Evolutionary conservation across 92 coral and sea anemone species (phyloP).

Genomic region (Scolanthus callimorphus): DNA sequence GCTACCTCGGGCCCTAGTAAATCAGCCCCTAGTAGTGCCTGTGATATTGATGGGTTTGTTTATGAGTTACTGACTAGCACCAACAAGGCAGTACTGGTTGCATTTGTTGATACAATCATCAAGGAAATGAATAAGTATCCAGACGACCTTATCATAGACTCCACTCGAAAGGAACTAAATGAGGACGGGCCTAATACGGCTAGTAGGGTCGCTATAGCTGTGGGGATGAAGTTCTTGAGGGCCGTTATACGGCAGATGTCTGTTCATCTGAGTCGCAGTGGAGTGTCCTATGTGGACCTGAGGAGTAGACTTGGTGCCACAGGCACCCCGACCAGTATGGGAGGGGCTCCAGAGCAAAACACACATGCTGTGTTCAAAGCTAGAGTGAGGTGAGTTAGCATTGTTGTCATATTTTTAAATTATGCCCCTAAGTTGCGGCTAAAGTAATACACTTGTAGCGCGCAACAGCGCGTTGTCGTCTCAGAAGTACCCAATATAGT

Average conservation of each 20-base stretch:
- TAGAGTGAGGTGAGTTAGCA: conserved; percentile 79
- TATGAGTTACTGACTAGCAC: conserved; percentile 58
- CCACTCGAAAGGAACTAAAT: conserved; percentile 24
- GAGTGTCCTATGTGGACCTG: conserved; percentile 77
- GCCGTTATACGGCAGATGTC: conserved; percentile 87
- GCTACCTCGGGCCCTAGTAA: conserved; percentile 12
- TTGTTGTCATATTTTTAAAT: no score
- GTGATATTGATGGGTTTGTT: conserved; percentile 68
- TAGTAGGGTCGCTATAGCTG: conserved; percentile 51
- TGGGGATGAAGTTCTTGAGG: conserved; percentile 72
- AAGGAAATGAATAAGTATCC: conserved; percentile 79
- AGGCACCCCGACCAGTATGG: conserved; percentile 29
- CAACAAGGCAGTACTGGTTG: conserved; percentile 60
- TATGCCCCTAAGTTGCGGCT: no score
- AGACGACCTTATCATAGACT: conserved; percentile 36
- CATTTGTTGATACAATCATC: conserved; percentile 70
- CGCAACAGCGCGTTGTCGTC: no score
- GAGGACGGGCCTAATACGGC: conserved; percentile 19
- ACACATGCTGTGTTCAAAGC: conserved; percentile 58
- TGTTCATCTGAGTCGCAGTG: conserved; percentile 75
- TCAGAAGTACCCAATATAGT: no score
- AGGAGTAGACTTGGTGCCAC: conserved; percentile 66
- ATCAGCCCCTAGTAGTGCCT: conserved; percentile 35
- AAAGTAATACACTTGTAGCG: no score
- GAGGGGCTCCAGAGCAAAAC: conserved; percentile 47